phyloP scores from a whole-genome alignment of 2,797 vertebrate genomes.

The Heteromormyrus szaboi region DNA sequence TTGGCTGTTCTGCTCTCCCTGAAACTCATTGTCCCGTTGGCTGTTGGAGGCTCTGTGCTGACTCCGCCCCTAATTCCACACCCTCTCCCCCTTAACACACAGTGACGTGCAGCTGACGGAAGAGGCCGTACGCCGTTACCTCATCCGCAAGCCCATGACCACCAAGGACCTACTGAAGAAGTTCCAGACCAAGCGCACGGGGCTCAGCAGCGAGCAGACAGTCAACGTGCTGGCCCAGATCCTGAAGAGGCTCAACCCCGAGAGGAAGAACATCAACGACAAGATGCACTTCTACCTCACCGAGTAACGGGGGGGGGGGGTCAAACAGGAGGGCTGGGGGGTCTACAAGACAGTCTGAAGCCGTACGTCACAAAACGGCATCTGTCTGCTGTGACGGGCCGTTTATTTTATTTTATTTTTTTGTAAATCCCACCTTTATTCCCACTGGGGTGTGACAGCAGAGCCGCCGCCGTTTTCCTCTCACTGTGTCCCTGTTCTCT shows the following conservation, averaged over 20 bases:
- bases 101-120: constrained; percentile 88
- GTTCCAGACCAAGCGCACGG: constrained; percentile 90
- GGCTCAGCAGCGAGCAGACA: constrained; percentile 87
- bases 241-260: constrained; percentile 85
- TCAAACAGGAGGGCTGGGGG: neutral
- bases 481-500: neutral
- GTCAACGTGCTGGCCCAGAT: constrained; percentile 91
- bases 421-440: neutral
- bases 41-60: neutral
- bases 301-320: constrained; percentile 48
- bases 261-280: constrained; percentile 82
- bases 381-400: neutral
- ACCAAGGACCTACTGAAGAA: constrained; percentile 92
- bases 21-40: neutral
- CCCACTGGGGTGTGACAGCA: neutral
- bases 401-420: neutral
- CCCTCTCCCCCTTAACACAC: neutral
- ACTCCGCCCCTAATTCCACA: neutral
- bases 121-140: constrained; percentile 81
- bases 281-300: constrained; percentile 96
- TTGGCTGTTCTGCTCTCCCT: too few species aligned
- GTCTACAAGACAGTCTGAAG: neutral
- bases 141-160: constrained; percentile 90
- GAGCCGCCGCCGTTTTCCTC: neutral
- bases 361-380: neutral